Base-by-base conservation (phyloP, 2,888 invertebrate species). In the Caenorhabditis uteleia region DNA sequence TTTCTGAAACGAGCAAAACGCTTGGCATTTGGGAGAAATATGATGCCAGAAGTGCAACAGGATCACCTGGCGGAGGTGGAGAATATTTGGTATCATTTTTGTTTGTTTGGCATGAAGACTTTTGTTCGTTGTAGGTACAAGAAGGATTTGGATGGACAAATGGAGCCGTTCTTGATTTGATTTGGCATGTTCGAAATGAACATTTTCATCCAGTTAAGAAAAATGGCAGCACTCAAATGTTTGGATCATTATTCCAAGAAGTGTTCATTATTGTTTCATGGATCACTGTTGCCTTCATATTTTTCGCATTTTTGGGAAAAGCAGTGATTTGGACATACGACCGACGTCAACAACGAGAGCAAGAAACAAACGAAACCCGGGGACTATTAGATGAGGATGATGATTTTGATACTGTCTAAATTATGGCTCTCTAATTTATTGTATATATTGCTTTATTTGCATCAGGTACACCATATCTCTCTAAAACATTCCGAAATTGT, bases 131-230 rank as follows among this genome's bases (percentile, higher is more conserved):
- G n/a, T n/a, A n/a, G 46, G 69, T 73, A 10, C 74, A 80, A 61
- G 67, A 75, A 47, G 80, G 80, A 0, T 80, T 80, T 43, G 80
- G 78, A 0, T 80, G 80, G 80, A 79, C 79, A 7, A 80, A 80
- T 46, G 80, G 80, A 1, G 80, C 74, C 7, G 68, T 74, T n/a
- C 45, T 80, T 2, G 77, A 79, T 42, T 45, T 79, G 10, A 77
- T 79, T n/a, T 51, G 55, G 51, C 26, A 16, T 8, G 5, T 43
- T 8, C 8, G 42, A 23, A n/a, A 26, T 6, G 27, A 16, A 36
- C 20, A 7, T 20, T 20, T 20, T 20, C 16, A 16, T 7, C 36
- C 18, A 18, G 20, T 7, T 5, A 34, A 34, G 5, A n/a, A 5
- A 14, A 14, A 5, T n/a, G 5, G 8, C 7, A 7, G 4, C 8